Evolutionary conservation across 2,113 vertebrate genomes (phyloP).

Genomic region (Phocoena phocoena): DNA sequence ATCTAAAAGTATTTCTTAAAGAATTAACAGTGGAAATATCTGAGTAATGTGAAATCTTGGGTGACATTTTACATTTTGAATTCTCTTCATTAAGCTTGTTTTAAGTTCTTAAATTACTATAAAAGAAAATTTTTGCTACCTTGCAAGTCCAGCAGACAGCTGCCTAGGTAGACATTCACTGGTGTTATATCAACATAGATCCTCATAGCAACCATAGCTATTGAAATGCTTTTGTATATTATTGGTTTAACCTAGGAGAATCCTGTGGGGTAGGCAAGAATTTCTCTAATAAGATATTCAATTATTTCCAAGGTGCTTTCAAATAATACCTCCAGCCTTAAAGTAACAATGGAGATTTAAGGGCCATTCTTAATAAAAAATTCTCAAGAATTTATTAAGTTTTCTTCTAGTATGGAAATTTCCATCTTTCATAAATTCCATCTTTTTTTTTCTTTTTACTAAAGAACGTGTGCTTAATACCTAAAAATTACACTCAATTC

Average conservation of each 20-base stretch:
- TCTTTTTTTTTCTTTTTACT: neutral
- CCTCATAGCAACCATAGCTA: neutral
- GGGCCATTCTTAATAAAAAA: neutral
- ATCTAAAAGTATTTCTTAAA: neutral
- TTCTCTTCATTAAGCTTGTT: neutral
- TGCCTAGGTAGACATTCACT: neutral
- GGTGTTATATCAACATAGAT: neutral
- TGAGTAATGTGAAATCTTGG: neutral
- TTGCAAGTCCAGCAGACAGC: neutral
- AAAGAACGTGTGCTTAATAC: neutral
- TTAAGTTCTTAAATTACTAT: slow-evolving; percentile 23
- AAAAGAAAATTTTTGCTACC: slow-evolving; percentile 15
- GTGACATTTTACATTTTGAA: neutral
- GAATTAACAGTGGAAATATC: neutral
- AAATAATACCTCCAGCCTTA: slow-evolving; percentile 3
- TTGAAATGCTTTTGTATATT: neutral
- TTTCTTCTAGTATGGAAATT: neutral
- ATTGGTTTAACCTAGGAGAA: neutral
- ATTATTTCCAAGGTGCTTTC: neutral
- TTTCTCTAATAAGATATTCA: slow-evolving; percentile 8
- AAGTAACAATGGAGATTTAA: neutral
- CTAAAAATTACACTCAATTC: slow-evolving; percentile 49
- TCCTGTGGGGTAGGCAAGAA: neutral
- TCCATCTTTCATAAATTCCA: neutral
- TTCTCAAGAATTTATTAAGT: neutral